Percentiles rank a stretch among this genome's conserved stretches.
Conservation (phyloP, 2,888 invertebrate genomes). For the Limenitis camilla region DNA sequence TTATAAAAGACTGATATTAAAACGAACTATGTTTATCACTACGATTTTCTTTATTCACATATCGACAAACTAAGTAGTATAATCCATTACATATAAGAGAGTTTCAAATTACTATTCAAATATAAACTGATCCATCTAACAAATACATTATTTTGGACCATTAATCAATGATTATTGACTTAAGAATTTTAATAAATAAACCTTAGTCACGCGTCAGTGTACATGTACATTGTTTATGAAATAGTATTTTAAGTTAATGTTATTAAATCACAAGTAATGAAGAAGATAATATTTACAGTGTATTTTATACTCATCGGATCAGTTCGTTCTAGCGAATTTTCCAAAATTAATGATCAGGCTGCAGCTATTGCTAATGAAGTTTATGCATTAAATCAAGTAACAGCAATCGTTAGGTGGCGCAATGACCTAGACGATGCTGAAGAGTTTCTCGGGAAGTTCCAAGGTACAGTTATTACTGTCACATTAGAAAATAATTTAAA, state of each 20-base stretch:
- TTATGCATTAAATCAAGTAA: slow-evolving; percentile 30
- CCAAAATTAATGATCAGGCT: slow-evolving; percentile 30
- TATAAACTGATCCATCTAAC: no score
- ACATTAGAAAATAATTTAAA: slow-evolving; percentile 21
- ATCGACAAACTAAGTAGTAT: no score
- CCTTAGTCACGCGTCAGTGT: no score
- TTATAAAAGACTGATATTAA: no score
- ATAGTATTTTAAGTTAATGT: no score
- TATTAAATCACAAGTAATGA: neutral
- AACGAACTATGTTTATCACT: no score
- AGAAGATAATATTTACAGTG: neutral
- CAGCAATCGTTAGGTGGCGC: slow-evolving; percentile 36
- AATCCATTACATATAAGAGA: no score
- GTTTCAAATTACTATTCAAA: no score
- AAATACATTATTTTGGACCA: neutral
- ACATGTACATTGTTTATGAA: no score
- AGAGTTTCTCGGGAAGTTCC: slow-evolving; percentile 32
- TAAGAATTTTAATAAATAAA: no score
- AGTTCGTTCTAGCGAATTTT: slow-evolving; percentile 6
- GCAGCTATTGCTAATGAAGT: slow-evolving; percentile 33
- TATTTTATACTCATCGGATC: neutral
- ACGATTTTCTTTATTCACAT: no score
- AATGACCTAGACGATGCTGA: slow-evolving; percentile 26
- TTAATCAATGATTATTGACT: no score
- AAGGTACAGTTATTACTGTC: slow-evolving; percentile 31